Evolutionary conservation across 2,113 vertebrate species (phyloP).

Genomic region (Hipposideros armiger): DNA sequence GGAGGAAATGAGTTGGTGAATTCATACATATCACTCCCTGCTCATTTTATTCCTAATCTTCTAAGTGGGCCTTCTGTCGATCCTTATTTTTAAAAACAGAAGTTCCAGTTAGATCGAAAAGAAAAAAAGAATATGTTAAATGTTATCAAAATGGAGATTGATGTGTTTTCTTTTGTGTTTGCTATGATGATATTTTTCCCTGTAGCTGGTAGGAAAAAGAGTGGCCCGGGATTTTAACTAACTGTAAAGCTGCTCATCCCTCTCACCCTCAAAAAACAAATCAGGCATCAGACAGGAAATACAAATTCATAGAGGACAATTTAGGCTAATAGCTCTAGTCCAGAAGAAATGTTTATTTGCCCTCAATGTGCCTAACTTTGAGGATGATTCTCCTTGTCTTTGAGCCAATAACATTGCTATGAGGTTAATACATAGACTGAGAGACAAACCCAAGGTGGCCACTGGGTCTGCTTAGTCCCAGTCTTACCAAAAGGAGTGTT

Average conservation of each 20-base stretch:
- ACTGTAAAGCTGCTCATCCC: not conserved
- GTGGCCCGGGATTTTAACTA: not conserved
- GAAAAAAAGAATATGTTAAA: not conserved
- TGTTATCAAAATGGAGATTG: not conserved
- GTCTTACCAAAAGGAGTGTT: not conserved
- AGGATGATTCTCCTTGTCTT: not conserved
- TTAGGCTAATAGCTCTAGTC: not conserved
- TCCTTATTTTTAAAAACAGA: not conserved
- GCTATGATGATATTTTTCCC: not conserved
- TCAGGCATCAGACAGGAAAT: not conserved
- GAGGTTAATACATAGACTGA: fast-evolving
- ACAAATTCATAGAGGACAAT: not conserved
- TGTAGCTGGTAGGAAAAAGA: not conserved
- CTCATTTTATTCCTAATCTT: not conserved
- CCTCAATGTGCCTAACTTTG: not conserved
- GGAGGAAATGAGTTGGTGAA: not conserved
- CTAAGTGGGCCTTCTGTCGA: not conserved
- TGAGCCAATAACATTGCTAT: not conserved
- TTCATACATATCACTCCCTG: not conserved
- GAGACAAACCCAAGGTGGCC: not conserved
- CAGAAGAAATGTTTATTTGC: not conserved
- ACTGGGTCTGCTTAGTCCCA: too few relatives aligned
- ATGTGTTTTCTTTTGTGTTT: not conserved
- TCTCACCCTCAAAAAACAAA: not conserved
- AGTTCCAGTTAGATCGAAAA: not conserved